Base-by-base conservation (phyloP, 2,797 vertebrate species). In the Crocidura indochinensis region DNA sequence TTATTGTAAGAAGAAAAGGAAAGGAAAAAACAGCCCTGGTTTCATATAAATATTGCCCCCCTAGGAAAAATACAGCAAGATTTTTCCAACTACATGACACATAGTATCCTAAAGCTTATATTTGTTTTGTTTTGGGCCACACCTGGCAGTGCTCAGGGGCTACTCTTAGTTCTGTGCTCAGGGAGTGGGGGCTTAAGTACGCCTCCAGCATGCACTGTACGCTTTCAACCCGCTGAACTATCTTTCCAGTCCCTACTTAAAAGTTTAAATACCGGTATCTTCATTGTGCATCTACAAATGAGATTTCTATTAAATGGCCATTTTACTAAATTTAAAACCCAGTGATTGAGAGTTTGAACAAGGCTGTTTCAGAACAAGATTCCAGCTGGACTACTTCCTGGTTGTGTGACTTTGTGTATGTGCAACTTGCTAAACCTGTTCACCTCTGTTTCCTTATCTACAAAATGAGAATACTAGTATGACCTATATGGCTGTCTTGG, bases 41-140 rank as follows among this genome's bases (percentile, higher is more conserved):
- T 92, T 95, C 89, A 93, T 27, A 82, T 82, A 93, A 89, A 91
- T 7, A 56, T 26, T 88, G 80, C 10, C 51, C 89, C 51, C 89
- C 65, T 86, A 88, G 87, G 94, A 95, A 95, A 95, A 94, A 80
- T 29, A 85, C 1, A 77, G 88, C 81, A 91, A 88, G 53, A 90
- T 0, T 62, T 24, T 84, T 71, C 47, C 31, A 29, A 62, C 64
- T 60, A 27, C 38, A 71, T 68, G 78, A 92, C 87, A 56, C 22
- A 62, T 19, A 81, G 24, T 53, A 86, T 27, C 64, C 81, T 76
- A 84, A 53, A 53, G 51, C 8, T 53, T 53, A 53, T 53, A 53
- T 53, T 53, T 53, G 92, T 68, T 53, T 53, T 53, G 8, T 53
- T 10, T 10, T 10, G 51, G 51, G 51, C 51, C 51, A 53, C 51